Percentiles rank a stretch among this genome's conserved stretches.
phyloP scores from a whole-genome alignment of 2,888 invertebrate species.

The Aphodius granarius region DNA sequence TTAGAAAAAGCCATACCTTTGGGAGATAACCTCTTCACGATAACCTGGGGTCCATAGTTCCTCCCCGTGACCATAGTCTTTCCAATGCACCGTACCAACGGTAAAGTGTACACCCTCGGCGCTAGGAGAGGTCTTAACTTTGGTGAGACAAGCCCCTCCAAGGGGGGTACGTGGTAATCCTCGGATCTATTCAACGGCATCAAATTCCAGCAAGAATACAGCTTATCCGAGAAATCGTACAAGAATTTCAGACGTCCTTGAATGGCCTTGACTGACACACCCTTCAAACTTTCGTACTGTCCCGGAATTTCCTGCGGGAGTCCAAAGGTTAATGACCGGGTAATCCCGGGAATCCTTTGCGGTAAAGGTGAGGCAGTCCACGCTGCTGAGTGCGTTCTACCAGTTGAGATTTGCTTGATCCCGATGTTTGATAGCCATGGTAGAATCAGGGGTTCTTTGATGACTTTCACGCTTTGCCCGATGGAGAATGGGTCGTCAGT shows the following conservation, averaged over 20 bases:
- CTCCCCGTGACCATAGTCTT: slow-evolving; percentile 68
- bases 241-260: slow-evolving; percentile 60
- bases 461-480: slow-evolving; percentile 56
- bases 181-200: slow-evolving; percentile 56
- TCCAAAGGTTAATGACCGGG: slow-evolving; percentile 57
- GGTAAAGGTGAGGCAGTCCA: slow-evolving; percentile 63
- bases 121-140: slow-evolving; percentile 59
- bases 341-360: slow-evolving; percentile 56
- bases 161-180: slow-evolving; percentile 50
- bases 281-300: slow-evolving; percentile 60
- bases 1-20: slow-evolving; percentile 49
- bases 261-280: slow-evolving; percentile 56
- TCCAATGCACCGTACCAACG: slow-evolving; percentile 64
- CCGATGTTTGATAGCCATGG: slow-evolving; percentile 56
- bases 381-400: slow-evolving; percentile 64
- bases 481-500: slow-evolving; percentile 64
- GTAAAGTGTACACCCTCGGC: slow-evolving; percentile 63
- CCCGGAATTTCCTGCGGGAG: slow-evolving; percentile 59
- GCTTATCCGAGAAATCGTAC: slow-evolving; percentile 63
- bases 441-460: slow-evolving; percentile 61
- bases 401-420: slow-evolving; percentile 64
- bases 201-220: slow-evolving; percentile 62
- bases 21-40: slow-evolving; percentile 62
- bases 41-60: slow-evolving; percentile 68
- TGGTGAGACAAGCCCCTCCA: slow-evolving; percentile 53